Conservation (phyloP, 2,113 vertebrate genomes). For the Lontra canadensis region DNA sequence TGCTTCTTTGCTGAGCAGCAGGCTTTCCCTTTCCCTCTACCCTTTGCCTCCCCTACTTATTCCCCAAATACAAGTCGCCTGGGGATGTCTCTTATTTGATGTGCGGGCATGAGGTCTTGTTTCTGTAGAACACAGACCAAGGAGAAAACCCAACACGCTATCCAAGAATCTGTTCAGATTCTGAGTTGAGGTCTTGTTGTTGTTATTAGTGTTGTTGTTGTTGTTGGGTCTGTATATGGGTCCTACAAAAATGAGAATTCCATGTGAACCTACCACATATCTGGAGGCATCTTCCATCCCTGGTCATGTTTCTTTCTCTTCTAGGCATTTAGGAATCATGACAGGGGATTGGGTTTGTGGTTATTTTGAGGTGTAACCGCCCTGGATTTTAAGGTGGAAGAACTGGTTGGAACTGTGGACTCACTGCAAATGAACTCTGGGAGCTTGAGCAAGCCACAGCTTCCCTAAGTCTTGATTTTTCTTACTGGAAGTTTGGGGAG, state of each 20-base stretch:
- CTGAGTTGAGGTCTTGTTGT: not conserved
- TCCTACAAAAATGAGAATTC: not conserved
- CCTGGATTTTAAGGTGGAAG: not conserved
- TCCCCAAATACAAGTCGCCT: not conserved
- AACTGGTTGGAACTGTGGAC: not conserved
- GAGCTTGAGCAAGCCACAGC: not conserved
- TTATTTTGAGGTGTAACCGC: not conserved
- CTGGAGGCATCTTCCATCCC: not conserved
- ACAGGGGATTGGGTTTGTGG: not conserved
- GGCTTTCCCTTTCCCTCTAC: not conserved
- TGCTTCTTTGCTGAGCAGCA: not conserved
- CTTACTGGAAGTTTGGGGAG: constrained; percentile 1
- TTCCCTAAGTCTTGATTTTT: not conserved
- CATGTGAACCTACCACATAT: not conserved
- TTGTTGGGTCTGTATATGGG: not conserved
- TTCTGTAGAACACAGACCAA: not conserved
- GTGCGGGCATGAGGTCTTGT: not conserved
- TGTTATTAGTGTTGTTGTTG: not conserved
- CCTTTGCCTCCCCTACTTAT: not conserved
- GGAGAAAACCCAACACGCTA: constrained; percentile 8
- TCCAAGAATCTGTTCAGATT: not conserved
- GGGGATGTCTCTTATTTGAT: not conserved
- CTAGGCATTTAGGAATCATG: not conserved
- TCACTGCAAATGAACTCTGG: not conserved
- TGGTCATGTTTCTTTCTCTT: not conserved